A percentile compares a stretch with the other conserved stretches of the same genome.
These are phyloP conservation scores for Motacilla tschutschensis DNA, from an alignment of 2,113 vertebrate species.

Conservation along the genomic window DNA sequence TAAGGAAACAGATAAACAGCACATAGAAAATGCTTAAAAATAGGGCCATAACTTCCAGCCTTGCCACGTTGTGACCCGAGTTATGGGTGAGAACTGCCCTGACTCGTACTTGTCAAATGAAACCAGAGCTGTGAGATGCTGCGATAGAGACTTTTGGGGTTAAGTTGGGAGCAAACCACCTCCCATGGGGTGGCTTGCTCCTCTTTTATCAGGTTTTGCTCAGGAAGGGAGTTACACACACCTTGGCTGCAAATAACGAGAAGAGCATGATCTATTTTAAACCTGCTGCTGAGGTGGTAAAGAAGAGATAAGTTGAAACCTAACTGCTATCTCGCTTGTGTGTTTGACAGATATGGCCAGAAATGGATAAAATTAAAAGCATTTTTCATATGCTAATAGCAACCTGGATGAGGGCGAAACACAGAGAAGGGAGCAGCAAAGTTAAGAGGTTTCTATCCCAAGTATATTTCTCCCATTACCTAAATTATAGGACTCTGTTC, in stretches of 20 bases:
- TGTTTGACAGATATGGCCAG: slow-evolving; percentile 62
- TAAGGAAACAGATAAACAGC: slow-evolving; percentile 54
- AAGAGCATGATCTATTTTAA: slow-evolving; percentile 67
- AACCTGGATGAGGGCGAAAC: slow-evolving; percentile 26
- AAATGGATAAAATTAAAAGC: slow-evolving; percentile 68
- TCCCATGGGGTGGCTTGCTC: background rate
- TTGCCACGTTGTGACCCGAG: rapidly evolving
- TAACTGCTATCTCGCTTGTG: slow-evolving; percentile 54
- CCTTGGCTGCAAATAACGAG: slow-evolving; percentile 67
- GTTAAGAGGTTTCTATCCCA: slow-evolving; percentile 42
- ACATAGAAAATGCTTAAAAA: slow-evolving; percentile 1
- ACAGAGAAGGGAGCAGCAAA: background rate
- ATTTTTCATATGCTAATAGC: slow-evolving; percentile 68
- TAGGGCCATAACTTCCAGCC: background rate
- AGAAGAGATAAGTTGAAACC: slow-evolving; percentile 70
- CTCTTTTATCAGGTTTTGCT: slow-evolving; percentile 30
- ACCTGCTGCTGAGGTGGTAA: slow-evolving; percentile 68
- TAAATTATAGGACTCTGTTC: slow-evolving; percentile 13
- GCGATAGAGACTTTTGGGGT: background rate
- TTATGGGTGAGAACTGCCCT: background rate
- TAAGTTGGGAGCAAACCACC: background rate
- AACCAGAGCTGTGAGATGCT: background rate
- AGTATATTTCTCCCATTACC: slow-evolving; percentile 41
- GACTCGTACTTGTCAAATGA: background rate
- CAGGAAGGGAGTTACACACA: slow-evolving; percentile 42